Percentiles rank a stretch among this genome's conserved stretches.
These are phyloP conservation scores for Xestoiulus laeticollis DNA, from an alignment of 2,888 invertebrate genomes.

Conservation along the genomic window DNA sequence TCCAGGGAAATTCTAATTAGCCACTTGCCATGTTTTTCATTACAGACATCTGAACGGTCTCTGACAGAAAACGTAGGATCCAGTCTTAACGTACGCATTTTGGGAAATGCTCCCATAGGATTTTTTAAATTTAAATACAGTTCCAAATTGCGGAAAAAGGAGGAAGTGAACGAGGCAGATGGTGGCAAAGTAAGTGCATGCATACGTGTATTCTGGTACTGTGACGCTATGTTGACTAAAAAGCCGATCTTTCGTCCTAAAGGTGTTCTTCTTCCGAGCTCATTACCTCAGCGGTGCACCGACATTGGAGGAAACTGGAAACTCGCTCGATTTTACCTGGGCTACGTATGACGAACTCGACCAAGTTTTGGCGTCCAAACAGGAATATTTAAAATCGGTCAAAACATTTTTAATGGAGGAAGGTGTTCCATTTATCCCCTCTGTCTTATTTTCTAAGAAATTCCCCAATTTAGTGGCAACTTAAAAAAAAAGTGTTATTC, in stretches of 20 bases:
- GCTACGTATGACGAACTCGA: not conserved
- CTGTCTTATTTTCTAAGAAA: no score
- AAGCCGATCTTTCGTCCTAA: not conserved
- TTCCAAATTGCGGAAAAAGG: not conserved
- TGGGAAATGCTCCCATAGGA: constrained; percentile 47
- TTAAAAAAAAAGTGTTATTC: no score
- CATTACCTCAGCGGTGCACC: not conserved
- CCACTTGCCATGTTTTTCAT: no score
- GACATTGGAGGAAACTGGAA: not conserved
- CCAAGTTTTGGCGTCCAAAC: not conserved
- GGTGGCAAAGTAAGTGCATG: constrained; percentile 20
- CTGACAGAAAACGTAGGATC: not conserved
- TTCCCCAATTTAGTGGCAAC: no score
- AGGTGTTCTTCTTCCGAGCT: constrained; percentile 44
- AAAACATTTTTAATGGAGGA: not conserved
- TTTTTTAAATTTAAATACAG: constrained; percentile 39
- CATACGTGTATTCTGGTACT: not conserved
- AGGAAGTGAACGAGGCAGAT: not conserved
- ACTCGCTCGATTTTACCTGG: not conserved
- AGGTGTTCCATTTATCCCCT: not conserved
- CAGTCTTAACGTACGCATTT: not conserved
- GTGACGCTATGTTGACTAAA: not conserved
- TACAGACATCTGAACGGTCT: not conserved
- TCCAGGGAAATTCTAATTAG: no score
- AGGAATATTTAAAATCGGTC: not conserved